Percentiles rank a stretch among this genome's conserved stretches.
These are phyloP conservation scores for Tiphia femorata DNA, from an alignment of 2,888 invertebrate species.

Conservation along the genomic window DNA sequence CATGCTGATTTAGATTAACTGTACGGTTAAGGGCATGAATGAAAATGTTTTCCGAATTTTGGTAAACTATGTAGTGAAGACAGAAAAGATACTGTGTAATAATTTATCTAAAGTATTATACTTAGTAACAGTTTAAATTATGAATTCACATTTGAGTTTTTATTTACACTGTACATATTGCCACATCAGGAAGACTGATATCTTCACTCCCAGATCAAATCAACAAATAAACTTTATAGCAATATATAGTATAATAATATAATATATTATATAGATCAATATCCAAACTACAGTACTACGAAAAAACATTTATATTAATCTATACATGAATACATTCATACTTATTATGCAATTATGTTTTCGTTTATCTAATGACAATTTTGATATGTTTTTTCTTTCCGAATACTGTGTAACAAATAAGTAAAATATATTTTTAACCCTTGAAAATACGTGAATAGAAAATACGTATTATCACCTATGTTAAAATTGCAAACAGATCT, in stretches of 20 bases:
- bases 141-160: conserved; percentile 24
- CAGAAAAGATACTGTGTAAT: conserved; percentile 11
- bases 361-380: neutral
- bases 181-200: conserved; percentile 18
- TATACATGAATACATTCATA: too few species aligned
- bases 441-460: neutral
- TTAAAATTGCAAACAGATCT: neutral
- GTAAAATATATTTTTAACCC: neutral
- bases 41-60: neutral
- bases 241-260: neutral
- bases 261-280: neutral
- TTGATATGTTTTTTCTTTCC: conserved; percentile 1
- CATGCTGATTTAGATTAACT: too few species aligned
- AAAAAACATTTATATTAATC: too few species aligned
- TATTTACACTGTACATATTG: conserved; percentile 37
- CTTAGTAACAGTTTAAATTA: conserved; percentile 26
- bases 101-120: conserved; percentile 26
- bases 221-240: conserved; percentile 4
- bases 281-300: neutral
- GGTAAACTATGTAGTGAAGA: neutral
- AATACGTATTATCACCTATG: too few species aligned
- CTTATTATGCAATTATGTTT: too few species aligned
- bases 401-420: neutral
- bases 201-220: conserved; percentile 24
- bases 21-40: too few species aligned